A percentile compares a stretch with the other conserved stretches of the same genome.
Evolutionary conservation across 2,888 invertebrate genomes (phyloP).

Genomic region (Esperia sulphurella): DNA sequence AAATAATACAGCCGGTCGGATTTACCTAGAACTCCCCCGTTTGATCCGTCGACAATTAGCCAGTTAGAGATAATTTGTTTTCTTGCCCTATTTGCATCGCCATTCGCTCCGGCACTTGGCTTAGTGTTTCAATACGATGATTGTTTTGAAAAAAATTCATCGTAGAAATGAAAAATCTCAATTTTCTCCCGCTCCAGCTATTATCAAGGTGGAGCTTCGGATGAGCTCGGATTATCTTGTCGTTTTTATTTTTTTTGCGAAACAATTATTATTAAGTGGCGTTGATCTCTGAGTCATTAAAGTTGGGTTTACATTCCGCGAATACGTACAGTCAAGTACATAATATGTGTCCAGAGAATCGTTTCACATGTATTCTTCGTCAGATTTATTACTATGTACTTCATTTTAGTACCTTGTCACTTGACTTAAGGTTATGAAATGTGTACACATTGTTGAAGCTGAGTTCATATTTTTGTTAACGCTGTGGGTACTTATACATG

Average conservation of each 20-base stretch:
- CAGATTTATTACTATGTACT: too few species aligned
- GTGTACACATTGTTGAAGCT: too few species aligned
- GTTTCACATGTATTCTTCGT: too few species aligned
- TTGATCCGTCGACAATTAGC: constrained; percentile 74
- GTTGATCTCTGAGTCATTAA: background rate
- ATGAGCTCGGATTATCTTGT: constrained; percentile 29
- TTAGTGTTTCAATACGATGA: constrained; percentile 59
- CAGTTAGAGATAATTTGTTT: constrained; percentile 69
- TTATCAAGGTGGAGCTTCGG: constrained; percentile 36
- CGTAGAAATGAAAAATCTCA: constrained; percentile 40
- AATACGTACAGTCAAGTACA: too few species aligned
- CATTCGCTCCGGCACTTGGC: constrained; percentile 49
- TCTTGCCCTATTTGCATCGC: constrained; percentile 46
- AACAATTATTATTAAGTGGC: constrained; percentile 13
- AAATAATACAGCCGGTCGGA: constrained; percentile 53
- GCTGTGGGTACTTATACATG: too few species aligned
- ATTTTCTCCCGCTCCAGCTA: constrained; percentile 31
- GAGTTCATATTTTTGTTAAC: too few species aligned
- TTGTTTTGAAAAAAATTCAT: constrained; percentile 47
- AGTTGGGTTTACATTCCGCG: background rate
- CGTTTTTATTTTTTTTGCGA: constrained; percentile 26
- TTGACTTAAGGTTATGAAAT: too few species aligned
- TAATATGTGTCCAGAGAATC: too few species aligned
- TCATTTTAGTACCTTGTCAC: too few species aligned
- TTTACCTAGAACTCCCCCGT: constrained; percentile 55